Base-by-base conservation (phyloP, 2,113 vertebrate species). In the Girardinichthys multiradiatus region DNA sequence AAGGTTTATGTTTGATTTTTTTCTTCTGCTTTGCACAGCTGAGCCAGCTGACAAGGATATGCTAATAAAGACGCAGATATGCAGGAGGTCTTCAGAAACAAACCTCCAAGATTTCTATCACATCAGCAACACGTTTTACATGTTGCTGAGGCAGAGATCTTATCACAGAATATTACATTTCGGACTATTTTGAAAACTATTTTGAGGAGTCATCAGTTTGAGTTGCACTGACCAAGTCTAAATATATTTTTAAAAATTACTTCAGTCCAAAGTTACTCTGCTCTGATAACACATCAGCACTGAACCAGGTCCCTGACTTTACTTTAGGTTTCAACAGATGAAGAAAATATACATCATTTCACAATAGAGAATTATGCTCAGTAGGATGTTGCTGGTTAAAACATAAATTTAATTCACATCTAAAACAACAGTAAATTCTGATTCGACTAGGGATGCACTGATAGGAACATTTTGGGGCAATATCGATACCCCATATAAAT, bases 11-110 rank as follows among this genome's bases (percentile, higher is more conserved):
- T 57, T 58, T 27, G 5, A 42, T 28, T 15, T 64, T 31, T 17
- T 37, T 15, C 39, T 37, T 60, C 67, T 27, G 45, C 73, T 76
- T 76, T 51, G 35, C n/a, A 48, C 29, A 64, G 26, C 24, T 67
- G 1, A 76, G 35, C 66, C 17, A 27, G 31, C 39, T 19, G 12
- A 10, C 9, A 58, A 12, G 39, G 26, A 37, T 33, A 57, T 58
- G 9, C 4, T 14, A n/a, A 33, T 9, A 24, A 67, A 79, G 6
- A 39, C n/a, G 14, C 11, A 57, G 39, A 57, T 65, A 6, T 35
- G 28, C 24, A 37, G 4, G n/a, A 27, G 4, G 4, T 60, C 12
- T 62, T 35, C 31, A n/a, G 8, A 21, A 2, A 54, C 48, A 24
- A 7, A 10, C 48, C 48, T 54, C 48, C 24, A 21, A 24, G 48